Evolutionary conservation across 1,140 invertebrate species (phyloP).

Genomic region (Pseudomyrmex gracilis): DNA sequence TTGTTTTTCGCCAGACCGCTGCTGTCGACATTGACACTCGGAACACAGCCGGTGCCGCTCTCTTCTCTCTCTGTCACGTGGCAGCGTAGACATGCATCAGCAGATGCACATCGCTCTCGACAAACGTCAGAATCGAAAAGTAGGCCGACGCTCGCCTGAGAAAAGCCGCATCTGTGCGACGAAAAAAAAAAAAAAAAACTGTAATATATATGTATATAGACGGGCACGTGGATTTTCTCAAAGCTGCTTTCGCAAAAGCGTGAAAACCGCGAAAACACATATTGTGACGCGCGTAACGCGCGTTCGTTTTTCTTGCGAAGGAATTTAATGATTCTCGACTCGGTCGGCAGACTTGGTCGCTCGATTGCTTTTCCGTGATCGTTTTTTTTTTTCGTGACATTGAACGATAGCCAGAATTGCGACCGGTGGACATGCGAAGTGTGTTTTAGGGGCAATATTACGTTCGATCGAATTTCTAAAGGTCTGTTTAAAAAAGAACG

Average conservation of each 20-base stretch:
- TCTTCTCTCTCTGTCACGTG: slow-evolving; percentile 12
- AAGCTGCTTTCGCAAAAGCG: not conserved
- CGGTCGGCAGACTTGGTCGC: slow-evolving; percentile 8
- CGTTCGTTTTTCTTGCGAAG: not conserved
- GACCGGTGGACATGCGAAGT: slow-evolving; percentile 6
- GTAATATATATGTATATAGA: no score
- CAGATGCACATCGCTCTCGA: not conserved
- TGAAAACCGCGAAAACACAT: not conserved
- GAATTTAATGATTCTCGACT: slow-evolving; percentile 20
- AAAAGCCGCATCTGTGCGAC: slow-evolving; percentile 15
- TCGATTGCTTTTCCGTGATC: slow-evolving; percentile 26
- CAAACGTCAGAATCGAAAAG: not conserved
- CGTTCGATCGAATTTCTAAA: slow-evolving; percentile 1
- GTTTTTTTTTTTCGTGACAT: slow-evolving; percentile 23
- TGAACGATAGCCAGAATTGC: slow-evolving; percentile 6
- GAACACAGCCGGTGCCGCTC: slow-evolving; percentile 7
- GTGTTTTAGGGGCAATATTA: not conserved
- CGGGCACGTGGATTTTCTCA: no score
- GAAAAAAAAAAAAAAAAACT: not conserved
- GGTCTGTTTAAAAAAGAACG: not conserved
- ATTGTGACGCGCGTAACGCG: slow-evolving; percentile 5
- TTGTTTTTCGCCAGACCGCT: slow-evolving; percentile 29
- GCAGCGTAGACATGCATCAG: not conserved
- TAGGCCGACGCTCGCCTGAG: slow-evolving; percentile 19
- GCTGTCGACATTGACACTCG: slow-evolving; percentile 36